These are phyloP conservation scores for Labroides dimidiatus DNA, from an alignment of 2,797 vertebrate genomes.

Conservation along the genomic window DNA sequence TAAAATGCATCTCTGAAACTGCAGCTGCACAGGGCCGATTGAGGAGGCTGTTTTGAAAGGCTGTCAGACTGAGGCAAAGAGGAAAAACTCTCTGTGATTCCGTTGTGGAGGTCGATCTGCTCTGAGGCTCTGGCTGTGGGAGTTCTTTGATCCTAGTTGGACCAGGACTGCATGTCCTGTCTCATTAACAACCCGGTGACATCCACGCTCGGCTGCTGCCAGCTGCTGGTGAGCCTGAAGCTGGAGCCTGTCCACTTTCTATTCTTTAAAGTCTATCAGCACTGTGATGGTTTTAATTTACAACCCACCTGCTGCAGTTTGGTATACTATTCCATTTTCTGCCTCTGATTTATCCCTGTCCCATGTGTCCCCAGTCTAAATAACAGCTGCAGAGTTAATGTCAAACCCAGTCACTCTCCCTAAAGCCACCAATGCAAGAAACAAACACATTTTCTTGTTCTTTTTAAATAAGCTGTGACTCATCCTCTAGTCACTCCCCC, in stretches of 20 bases:
- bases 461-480: constrained; percentile 45
- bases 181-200: constrained; percentile 59
- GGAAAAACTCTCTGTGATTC: constrained; percentile 7
- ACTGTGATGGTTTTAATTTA: constrained; percentile 9
- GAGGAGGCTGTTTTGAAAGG: background rate
- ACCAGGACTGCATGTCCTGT: constrained; percentile 41
- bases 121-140: constrained; percentile 18
- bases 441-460: constrained; percentile 36
- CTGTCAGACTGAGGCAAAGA: constrained; percentile 2
- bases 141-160: constrained; percentile 50
- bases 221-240: constrained; percentile 47
- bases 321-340: background rate
- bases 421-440: constrained; percentile 31
- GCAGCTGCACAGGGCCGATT: background rate
- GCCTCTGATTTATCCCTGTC: background rate
- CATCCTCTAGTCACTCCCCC: constrained; percentile 18
- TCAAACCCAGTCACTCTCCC: constrained; percentile 33
- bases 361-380: constrained; percentile 21
- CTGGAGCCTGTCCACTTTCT: constrained; percentile 28
- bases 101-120: constrained; percentile 6
- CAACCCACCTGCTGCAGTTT: background rate
- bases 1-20: background rate
- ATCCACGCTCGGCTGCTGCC: constrained; percentile 33
- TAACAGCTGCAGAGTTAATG: constrained; percentile 6
- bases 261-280: constrained; percentile 30